phyloP scores from a whole-genome alignment of 2,888 invertebrate genomes.

The Myopa tessellatipennis region DNA sequence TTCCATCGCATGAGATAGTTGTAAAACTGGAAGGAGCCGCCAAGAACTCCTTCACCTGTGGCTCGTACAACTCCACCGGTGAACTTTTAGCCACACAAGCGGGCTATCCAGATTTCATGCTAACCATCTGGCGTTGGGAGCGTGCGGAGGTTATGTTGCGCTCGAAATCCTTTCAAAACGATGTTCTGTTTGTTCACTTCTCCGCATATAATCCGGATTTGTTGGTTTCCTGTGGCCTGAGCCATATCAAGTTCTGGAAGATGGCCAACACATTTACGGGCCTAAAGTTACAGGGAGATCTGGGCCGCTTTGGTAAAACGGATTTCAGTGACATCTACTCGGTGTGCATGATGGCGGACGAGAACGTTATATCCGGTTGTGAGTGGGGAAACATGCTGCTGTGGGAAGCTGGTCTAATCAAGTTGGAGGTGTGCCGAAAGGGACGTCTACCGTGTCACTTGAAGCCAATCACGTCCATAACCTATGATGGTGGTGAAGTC shows the following conservation, averaged over 20 bases:
- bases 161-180: constrained; percentile 85
- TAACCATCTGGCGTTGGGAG: constrained; percentile 92
- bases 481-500: constrained; percentile 64
- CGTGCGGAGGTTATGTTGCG: constrained; percentile 79
- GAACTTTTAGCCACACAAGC: constrained; percentile 78
- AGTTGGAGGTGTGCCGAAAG: constrained; percentile 82
- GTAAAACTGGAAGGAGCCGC: constrained; percentile 84
- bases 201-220: constrained; percentile 84
- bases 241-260: constrained; percentile 93
- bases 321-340: constrained; percentile 91
- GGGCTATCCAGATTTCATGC: constrained; percentile 85
- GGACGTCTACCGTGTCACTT: constrained; percentile 80
- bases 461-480: constrained; percentile 73
- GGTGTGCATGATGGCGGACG: constrained; percentile 87
- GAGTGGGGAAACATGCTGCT: constrained; percentile 92
- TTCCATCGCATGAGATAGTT: constrained; percentile 82
- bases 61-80: constrained; percentile 85
- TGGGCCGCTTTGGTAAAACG: constrained; percentile 93
- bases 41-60: constrained; percentile 76
- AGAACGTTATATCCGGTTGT: constrained; percentile 87
- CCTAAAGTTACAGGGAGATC: constrained; percentile 85
- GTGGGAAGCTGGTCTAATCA: constrained; percentile 91
- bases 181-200: constrained; percentile 83
- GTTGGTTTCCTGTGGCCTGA: constrained; percentile 81
- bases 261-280: constrained; percentile 93